phyloP scores from a whole-genome alignment of 2,113 vertebrate genomes.

The Pterocles burchelli region DNA sequence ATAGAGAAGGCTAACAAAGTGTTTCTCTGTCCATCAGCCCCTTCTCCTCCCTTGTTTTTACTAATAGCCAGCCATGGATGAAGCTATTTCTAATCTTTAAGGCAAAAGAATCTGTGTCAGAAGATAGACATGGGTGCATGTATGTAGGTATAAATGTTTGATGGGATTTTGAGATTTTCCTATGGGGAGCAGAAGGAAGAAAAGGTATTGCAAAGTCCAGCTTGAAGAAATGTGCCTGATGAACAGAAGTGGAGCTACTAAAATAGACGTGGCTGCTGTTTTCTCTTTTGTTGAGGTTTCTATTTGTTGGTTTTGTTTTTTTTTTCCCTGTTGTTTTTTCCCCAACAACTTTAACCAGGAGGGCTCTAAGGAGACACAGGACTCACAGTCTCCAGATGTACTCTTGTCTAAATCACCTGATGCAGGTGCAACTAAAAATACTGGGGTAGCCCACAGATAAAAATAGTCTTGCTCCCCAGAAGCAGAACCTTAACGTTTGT shows the following conservation, averaged over 20 bases:
- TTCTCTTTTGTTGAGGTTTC: neutral
- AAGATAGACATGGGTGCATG: rapidly evolving
- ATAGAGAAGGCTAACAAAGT: neutral
- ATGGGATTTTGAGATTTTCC: neutral
- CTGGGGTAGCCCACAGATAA: neutral
- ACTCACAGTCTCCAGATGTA: neutral
- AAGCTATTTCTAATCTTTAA: neutral
- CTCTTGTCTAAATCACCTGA: neutral
- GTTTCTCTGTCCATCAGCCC: neutral
- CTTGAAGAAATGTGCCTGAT: neutral
- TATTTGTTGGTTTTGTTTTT: neutral
- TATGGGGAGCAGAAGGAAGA: neutral
- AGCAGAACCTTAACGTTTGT: neutral
- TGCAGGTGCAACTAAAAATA: neutral
- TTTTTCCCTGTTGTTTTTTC: neutral
- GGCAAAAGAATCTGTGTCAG: neutral
- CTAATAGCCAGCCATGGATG: rapidly evolving
- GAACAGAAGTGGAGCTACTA: neutral
- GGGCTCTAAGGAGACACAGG: neutral
- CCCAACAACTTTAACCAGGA: neutral
- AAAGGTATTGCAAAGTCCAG: neutral
- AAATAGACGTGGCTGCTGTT: rapidly evolving
- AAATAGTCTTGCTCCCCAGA: neutral
- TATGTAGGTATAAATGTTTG: neutral
- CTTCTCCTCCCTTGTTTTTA: neutral